Evolutionary conservation across 1,140 invertebrate genomes (phyloP).

Genomic region (Drosophila ambigua): DNA sequence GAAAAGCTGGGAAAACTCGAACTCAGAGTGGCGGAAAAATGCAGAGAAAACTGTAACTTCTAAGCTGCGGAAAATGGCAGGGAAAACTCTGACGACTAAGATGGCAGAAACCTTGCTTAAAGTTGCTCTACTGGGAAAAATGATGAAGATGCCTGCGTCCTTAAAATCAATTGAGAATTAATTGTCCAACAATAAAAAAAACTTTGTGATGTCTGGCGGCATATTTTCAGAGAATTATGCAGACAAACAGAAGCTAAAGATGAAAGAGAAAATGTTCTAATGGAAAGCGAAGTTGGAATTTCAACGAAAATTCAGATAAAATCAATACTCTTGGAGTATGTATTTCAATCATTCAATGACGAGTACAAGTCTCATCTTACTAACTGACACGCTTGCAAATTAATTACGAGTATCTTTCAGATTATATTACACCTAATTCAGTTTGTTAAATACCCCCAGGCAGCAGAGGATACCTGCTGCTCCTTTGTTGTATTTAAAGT

Average conservation of each 20-base stretch:
- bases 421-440: conserved; percentile 46
- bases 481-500: conserved; percentile 38
- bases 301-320: conserved; percentile 1
- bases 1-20: no score
- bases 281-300: no score
- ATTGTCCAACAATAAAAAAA: conserved; percentile 44
- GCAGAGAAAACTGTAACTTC: neutral
- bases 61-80: no score
- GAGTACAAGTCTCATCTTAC: conserved; percentile 37
- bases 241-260: conserved; percentile 8
- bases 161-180: conserved; percentile 70
- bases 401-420: conserved; percentile 30
- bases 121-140: no score
- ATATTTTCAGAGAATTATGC: conserved; percentile 51
- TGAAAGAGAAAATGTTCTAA: conserved; percentile 17
- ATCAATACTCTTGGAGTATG: neutral
- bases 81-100: no score
- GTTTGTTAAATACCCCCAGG: conserved; percentile 10
- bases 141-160: conserved; percentile 21
- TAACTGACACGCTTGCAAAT: conserved; percentile 31
- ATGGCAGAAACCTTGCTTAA: no score
- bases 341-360: conserved; percentile 33
- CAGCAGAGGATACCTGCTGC: no score
- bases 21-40: neutral
- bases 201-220: conserved; percentile 36